phyloP scores from a whole-genome alignment of 2,113 vertebrate species.

The Ondatra zibethicus region DNA sequence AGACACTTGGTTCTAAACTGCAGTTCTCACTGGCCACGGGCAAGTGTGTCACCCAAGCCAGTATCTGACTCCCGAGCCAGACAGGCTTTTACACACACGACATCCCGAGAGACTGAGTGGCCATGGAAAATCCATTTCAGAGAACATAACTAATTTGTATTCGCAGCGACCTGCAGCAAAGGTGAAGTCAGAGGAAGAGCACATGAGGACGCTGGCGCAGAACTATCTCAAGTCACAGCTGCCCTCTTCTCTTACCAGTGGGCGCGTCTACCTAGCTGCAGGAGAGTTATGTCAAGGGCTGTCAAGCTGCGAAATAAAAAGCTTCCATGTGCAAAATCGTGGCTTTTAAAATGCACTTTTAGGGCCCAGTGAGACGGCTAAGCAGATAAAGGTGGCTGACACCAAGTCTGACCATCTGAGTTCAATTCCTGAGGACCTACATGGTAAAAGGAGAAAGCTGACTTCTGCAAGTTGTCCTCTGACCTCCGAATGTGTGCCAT shows the following conservation, averaged over 20 bases:
- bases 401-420: too few relatives aligned
- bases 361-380: not conserved
- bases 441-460: too few relatives aligned
- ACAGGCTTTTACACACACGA: not conserved
- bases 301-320: not conserved
- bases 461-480: too few relatives aligned
- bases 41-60: slow-evolving; percentile 16
- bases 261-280: not conserved
- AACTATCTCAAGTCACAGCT: not conserved
- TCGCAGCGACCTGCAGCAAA: not conserved
- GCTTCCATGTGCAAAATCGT: slow-evolving; percentile 9
- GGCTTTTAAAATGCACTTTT: slow-evolving; percentile 7
- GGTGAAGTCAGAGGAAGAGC: not conserved
- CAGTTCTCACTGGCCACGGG: not conserved
- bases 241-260: not conserved
- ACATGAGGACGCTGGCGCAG: not conserved
- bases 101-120: not conserved
- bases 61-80: not conserved
- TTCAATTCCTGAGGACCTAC: too few relatives aligned
- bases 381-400: too few relatives aligned
- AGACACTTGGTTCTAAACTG: not conserved
- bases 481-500: too few relatives aligned
- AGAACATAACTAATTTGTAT: not conserved
- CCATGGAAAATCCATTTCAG: not conserved
- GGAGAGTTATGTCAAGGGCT: not conserved